phyloP scores from a whole-genome alignment of 2,113 vertebrate genomes.

The Passer domesticus region DNA sequence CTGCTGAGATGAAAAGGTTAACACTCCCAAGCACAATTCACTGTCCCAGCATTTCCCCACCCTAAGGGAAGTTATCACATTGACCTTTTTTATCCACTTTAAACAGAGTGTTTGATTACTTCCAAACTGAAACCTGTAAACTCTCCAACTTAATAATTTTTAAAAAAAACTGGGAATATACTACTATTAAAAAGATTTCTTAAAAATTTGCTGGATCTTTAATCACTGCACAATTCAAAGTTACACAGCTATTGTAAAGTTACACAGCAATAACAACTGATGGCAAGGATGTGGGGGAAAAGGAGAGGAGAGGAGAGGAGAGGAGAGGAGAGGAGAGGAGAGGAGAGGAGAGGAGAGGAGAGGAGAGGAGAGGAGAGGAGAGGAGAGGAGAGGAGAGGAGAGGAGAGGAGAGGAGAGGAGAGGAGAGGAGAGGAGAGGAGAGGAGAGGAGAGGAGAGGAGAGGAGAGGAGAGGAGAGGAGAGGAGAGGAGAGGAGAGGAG shows the following conservation, averaged over 20 bases:
- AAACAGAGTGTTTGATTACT: neutral
- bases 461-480: neutral
- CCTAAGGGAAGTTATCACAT: neutral
- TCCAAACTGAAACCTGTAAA: neutral
- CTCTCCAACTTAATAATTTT: neutral
- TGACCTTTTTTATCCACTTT: neutral
- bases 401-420: neutral
- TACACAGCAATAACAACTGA: neutral
- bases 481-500: neutral
- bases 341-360: too few species aligned
- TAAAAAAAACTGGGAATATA: too few species aligned
- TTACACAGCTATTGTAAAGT: neutral
- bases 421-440: neutral
- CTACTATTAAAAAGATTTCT: neutral
- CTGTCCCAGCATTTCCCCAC: neutral
- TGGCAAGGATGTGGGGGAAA: neutral
- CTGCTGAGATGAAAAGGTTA: neutral
- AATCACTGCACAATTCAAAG: neutral
- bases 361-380: neutral
- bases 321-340: neutral
- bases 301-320: neutral
- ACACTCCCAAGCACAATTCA: neutral
- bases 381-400: neutral
- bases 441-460: neutral
- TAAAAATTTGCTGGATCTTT: neutral